Evolutionary conservation across 2,113 vertebrate species (phyloP).

Genomic region (Poicephalus meyeri): DNA sequence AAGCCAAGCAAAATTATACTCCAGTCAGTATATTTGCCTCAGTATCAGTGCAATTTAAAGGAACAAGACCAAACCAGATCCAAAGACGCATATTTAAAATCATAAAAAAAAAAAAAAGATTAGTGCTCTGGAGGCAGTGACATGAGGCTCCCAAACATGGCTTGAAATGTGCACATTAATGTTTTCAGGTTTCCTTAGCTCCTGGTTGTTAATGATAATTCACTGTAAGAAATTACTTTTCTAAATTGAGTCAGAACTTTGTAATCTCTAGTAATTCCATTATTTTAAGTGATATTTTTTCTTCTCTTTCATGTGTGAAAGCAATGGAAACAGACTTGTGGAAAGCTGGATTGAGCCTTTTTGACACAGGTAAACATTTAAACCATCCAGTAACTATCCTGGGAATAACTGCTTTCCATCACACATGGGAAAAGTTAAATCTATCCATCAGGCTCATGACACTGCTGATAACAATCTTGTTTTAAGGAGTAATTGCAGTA

Average conservation of each 20-base stretch:
- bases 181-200: background rate
- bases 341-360: conserved; percentile 80
- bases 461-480: background rate
- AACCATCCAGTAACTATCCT: background rate
- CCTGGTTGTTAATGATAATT: background rate
- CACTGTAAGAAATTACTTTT: background rate
- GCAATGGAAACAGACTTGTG: conserved; percentile 78
- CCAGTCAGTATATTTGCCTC: background rate
- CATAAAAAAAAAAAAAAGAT: background rate
- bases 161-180: background rate
- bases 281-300: conserved; percentile 26
- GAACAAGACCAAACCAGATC: background rate
- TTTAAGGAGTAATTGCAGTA: background rate
- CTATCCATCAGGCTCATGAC: background rate
- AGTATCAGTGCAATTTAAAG: background rate
- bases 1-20: background rate
- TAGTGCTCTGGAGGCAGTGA: background rate
- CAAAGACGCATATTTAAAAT: background rate
- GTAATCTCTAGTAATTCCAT: background rate
- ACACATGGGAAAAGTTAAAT: background rate
- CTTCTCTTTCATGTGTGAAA: conserved; percentile 71
- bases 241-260: background rate
- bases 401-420: background rate
- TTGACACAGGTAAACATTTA: conserved; percentile 82
- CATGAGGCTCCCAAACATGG: background rate